Conservation (phyloP, 1,140 invertebrate genomes). For the Onthophagus taurus region DNA sequence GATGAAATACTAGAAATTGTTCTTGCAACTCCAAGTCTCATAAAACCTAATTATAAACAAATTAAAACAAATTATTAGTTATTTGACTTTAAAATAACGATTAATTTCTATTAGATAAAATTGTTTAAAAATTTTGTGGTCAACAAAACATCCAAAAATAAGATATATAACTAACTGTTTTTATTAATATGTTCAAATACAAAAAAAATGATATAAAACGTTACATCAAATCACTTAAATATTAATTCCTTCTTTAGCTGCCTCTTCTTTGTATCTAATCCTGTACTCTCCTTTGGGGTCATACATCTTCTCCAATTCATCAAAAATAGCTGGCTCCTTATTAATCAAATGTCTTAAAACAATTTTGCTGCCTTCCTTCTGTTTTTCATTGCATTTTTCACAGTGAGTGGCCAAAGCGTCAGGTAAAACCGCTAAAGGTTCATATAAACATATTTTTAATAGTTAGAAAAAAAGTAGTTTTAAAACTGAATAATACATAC, state of each 20-base stretch:
- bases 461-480: neutral
- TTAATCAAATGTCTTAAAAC: slow-evolving; percentile 50
- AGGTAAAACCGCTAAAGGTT: slow-evolving; percentile 39
- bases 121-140: no score
- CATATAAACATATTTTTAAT: slow-evolving; percentile 15
- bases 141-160: no score
- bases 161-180: no score
- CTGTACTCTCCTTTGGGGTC: slow-evolving; percentile 46
- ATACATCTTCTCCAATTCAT: slow-evolving; percentile 46
- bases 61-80: no score
- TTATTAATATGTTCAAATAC: no score
- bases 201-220: no score
- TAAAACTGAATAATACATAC: slow-evolving; percentile 42
- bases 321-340: slow-evolving; percentile 45
- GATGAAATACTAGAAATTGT: no score
- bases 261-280: slow-evolving; percentile 33
- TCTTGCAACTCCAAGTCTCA: no score
- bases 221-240: no score
- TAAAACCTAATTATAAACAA: no score
- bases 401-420: slow-evolving; percentile 59
- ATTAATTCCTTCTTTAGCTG: slow-evolving; percentile 20
- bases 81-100: no score
- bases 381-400: slow-evolving; percentile 53
- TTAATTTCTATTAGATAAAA: no score
- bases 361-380: slow-evolving; percentile 51